These are phyloP conservation scores for Pollachius pollachius DNA, from an alignment of 2,113 vertebrate genomes.

Conservation along the genomic window DNA sequence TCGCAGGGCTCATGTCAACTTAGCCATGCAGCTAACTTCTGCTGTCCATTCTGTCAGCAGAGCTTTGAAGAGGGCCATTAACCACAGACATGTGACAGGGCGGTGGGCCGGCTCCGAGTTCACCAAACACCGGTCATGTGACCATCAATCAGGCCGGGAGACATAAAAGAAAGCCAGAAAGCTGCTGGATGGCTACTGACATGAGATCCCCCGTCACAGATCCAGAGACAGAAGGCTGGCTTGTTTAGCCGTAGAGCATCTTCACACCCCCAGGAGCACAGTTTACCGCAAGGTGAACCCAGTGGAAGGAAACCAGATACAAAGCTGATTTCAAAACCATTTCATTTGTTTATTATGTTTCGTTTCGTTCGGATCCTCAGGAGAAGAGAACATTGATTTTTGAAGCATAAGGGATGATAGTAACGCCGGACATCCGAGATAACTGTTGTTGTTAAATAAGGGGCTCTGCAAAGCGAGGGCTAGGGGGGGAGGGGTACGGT, in stretches of 20 bases:
- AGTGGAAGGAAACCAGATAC: neutral
- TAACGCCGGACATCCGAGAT: constrained; percentile 9
- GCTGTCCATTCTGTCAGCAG: constrained; percentile 22
- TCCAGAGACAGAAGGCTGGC: constrained; percentile 47
- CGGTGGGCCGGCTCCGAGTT: constrained; percentile 36
- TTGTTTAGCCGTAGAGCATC: constrained; percentile 33
- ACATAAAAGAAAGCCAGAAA: constrained; percentile 41
- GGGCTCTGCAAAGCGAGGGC: neutral
- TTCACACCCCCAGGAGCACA: constrained; percentile 17
- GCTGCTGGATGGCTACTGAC: constrained; percentile 61
- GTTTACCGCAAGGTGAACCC: neutral
- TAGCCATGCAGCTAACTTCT: constrained; percentile 33
- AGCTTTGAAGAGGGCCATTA: constrained; percentile 53
- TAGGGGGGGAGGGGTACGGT: neutral
- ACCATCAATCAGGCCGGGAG: constrained; percentile 59
- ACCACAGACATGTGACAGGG: constrained; percentile 37
- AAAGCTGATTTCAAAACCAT: neutral
- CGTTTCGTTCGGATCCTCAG: neutral
- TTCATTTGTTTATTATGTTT: neutral
- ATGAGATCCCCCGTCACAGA: constrained; percentile 60
- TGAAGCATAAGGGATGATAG: neutral
- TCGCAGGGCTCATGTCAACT: neutral
- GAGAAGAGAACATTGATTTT: neutral
- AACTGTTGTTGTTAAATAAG: neutral
- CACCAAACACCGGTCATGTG: constrained; percentile 46